A percentile compares a stretch with the other conserved stretches of the same genome.
phyloP scores from a whole-genome alignment of 2,113 vertebrate genomes.

The Prionailurus viverrinus region DNA sequence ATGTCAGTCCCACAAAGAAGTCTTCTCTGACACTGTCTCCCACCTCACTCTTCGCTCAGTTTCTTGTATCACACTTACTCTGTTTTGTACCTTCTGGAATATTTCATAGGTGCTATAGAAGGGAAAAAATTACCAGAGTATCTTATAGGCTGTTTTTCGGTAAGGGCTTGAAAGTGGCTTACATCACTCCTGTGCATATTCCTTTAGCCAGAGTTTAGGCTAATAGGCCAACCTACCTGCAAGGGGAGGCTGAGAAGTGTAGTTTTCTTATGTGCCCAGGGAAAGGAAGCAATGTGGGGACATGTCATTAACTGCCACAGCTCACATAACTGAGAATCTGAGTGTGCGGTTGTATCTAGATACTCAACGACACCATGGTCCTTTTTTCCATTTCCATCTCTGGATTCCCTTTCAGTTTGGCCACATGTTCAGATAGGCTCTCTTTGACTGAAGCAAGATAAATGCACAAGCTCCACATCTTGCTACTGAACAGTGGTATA shows the following conservation, averaged over 20 bases:
- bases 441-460: background rate
- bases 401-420: background rate
- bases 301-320: background rate
- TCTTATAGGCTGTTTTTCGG: background rate
- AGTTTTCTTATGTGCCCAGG: background rate
- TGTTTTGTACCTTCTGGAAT: background rate
- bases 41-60: background rate
- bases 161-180: background rate
- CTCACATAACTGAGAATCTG: background rate
- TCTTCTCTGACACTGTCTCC: background rate
- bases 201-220: background rate
- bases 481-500: background rate
- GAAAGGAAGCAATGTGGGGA: background rate
- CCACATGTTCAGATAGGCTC: background rate
- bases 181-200: background rate
- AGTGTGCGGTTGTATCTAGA: background rate
- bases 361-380: background rate
- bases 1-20: background rate
- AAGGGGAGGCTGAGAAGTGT: background rate
- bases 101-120: background rate
- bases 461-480: background rate
- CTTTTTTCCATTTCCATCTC: background rate
- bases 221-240: background rate
- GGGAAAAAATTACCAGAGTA: background rate
- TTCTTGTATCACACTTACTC: background rate